A percentile compares a stretch with the other conserved stretches of the same genome.
These are phyloP conservation scores for Spilogale gracilis DNA, from an alignment of 2,113 vertebrate genomes.

Conservation along the genomic window DNA sequence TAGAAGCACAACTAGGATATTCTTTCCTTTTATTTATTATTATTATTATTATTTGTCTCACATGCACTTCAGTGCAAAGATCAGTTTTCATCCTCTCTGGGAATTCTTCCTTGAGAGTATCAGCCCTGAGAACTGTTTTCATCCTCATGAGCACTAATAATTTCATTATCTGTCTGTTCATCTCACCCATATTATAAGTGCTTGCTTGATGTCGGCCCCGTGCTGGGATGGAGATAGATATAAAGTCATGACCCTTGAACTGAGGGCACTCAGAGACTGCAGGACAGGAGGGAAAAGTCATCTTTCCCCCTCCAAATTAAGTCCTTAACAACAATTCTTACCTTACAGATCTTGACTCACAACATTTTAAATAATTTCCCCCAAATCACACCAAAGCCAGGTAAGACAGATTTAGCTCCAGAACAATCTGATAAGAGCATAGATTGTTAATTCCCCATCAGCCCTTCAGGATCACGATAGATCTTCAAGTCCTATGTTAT, in stretches of 20 bases:
- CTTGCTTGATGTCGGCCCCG: not conserved
- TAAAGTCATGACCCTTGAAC: not conserved
- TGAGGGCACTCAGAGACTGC: not conserved
- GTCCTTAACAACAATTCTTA: not conserved
- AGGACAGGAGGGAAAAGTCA: not conserved
- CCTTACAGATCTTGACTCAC: not conserved
- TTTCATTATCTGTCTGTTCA: not conserved
- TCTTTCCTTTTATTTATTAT: not conserved
- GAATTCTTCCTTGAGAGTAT: not conserved
- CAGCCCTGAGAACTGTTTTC: not conserved
- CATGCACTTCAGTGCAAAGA: not conserved
- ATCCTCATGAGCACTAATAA: not conserved
- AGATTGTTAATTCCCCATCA: not conserved
- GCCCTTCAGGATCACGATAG: not conserved
- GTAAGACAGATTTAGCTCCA: not conserved
- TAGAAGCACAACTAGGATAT: not conserved
- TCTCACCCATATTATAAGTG: not conserved
- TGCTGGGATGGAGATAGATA: no score
- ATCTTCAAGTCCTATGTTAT: not conserved
- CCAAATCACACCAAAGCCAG: not conserved
- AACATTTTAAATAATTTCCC: not conserved
- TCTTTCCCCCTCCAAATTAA: not conserved
- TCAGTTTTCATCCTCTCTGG: not conserved
- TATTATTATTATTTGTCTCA: not conserved
- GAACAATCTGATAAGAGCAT: not conserved